Evolutionary conservation across 1,140 invertebrate species (phyloP), one percentile per base, ranked within the genome.

Genomic region (Paralvinella palmiformis): DNA sequence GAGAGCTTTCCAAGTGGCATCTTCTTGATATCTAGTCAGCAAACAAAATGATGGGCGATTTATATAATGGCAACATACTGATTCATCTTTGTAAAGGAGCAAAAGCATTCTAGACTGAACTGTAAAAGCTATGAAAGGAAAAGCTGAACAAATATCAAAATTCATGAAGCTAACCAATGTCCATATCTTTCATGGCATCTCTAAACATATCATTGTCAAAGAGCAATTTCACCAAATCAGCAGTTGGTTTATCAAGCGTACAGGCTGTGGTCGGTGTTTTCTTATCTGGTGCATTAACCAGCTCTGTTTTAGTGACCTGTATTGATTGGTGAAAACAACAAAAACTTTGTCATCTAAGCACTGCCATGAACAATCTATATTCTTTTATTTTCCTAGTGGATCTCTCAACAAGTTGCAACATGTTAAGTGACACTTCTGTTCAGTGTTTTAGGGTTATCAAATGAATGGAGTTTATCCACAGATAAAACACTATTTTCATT

Each of bases 1-100:
- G 81, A 82, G 4, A 83, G 68, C 68, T 83, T 83, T 6, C 82
- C 82, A 27, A 83, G 68, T 1, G 82, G 82, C 82, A 83, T 83
- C 67, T 83, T 83, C 67, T 82, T 82, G 0, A 81, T 73, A 72
- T 83, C 82, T 80, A 61, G 20, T 4, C 64, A n/a, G 4, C 24
- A 52, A 4, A 52, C n/a, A 22, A 20, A 29, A 52, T 15, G 15
- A 22, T 27, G 48, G n/a, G 6, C 10, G 7, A 20, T 4, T 22
- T 52, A 52, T 27, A 52, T 44, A 15, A 44, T 44, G 37, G n/a
- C n/a, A n/a, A 44, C 13, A 44, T n/a, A 44, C n/a, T n/a, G n/a
- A n/a, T n/a, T n/a, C n/a, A n/a, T 13, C 24, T 0, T 52, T 20
- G 48, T 27, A 52, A 52, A 4, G 24, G 48, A 27, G 13, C 0